phyloP scores from a whole-genome alignment of 2,113 vertebrate genomes.

The Carollia perspicillata region DNA sequence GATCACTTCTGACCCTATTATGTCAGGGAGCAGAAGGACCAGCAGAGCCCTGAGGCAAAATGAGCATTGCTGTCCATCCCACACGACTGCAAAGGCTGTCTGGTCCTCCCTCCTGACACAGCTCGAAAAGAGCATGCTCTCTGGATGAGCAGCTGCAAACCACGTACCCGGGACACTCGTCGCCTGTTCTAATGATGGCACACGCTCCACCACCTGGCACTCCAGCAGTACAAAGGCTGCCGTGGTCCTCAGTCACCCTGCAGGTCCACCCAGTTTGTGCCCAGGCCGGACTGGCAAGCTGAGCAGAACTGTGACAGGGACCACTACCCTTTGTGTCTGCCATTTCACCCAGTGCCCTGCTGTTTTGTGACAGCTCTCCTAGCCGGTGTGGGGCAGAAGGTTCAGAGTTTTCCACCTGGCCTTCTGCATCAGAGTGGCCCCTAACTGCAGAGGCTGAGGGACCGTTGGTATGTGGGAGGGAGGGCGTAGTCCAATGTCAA shows the following conservation, averaged over 20 bases:
- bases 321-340: neutral
- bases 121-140: neutral
- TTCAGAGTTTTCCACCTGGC: neutral
- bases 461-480: no score
- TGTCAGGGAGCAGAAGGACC: neutral
- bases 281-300: neutral
- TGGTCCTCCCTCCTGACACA: neutral
- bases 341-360: neutral
- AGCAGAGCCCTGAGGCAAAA: neutral
- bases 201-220: neutral
- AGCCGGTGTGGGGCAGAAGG: accelerated
- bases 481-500: neutral
- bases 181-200: neutral
- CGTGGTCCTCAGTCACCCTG: neutral
- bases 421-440: neutral
- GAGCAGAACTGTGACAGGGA: neutral
- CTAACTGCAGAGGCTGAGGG: neutral
- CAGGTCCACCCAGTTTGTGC: neutral
- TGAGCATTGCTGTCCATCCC: neutral
- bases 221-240: neutral
- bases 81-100: neutral
- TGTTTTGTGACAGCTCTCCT: neutral
- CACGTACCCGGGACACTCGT: neutral
- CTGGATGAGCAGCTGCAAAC: neutral
- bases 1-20: neutral